Evolutionary conservation across 2,113 vertebrate genomes (phyloP), one percentile per base, ranked within the genome.

Genomic region (Odocoileus virginianus): DNA sequence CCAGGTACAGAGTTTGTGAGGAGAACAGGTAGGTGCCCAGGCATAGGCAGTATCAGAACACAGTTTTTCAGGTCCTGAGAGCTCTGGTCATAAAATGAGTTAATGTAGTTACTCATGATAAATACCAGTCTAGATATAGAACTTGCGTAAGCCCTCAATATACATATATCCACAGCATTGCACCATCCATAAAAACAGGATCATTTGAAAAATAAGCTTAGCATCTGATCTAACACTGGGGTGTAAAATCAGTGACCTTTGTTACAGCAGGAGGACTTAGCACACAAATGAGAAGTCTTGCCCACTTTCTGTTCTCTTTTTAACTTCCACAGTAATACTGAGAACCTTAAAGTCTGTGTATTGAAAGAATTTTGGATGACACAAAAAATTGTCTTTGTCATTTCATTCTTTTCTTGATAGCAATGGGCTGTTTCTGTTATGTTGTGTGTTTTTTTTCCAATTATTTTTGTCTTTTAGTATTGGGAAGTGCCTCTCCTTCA

Each of bases 211-310:
- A 97, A 52, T 64, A 43, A 40, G 54, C 60, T 87, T 50, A 54
- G 89, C 28, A 40, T 93, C 74, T 89, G 94, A 94, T 74, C 54
- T 94, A 85, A 94, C 61, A 88, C 55, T 23, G 30, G 86, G 43
- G 36, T 89, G 71, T 93, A 74, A 97, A 97, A 88, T 57, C 94
- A 71, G n/a, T 60, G 94, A 97, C 97, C 97, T 98, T 97, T 97
- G 96, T 36, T 45, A 82, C 67, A 97, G 64, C 95, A 87, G 78
- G 76, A 86, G 94, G 58, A 92, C 23, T 85, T 40, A 52, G 33
- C n/a, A 78, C 36, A 57, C 30, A 61, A 21, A 30, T 64, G 85
- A 58, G 57, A 88, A 61, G 6, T 4, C 40, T 50, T 74, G 9
- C 36, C 23, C 30, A 36, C 60, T 23, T 94, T 85, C 85, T 91